Conservation (phyloP, 2,797 vertebrate species). For the Linurgus olivaceus region DNA sequence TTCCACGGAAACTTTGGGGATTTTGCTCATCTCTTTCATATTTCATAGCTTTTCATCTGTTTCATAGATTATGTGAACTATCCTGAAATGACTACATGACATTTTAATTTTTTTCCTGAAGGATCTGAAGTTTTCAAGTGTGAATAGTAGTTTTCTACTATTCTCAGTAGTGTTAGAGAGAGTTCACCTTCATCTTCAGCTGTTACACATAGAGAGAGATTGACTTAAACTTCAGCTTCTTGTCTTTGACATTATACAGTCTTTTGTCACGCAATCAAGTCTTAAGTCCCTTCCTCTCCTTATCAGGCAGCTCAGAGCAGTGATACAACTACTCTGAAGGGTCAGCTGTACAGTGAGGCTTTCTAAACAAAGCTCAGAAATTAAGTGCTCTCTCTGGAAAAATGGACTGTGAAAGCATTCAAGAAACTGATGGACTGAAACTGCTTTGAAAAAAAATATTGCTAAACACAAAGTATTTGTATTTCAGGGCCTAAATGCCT, state of each 20-base stretch:
- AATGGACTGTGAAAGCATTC: neutral
- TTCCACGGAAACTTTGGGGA: neutral
- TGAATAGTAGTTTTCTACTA: neutral
- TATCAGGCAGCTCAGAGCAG: constrained; percentile 25
- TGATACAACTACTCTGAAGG: neutral
- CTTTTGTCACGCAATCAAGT: constrained; percentile 37
- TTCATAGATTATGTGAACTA: neutral
- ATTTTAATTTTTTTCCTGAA: neutral
- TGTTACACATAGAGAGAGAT: neutral
- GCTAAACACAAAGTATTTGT: neutral
- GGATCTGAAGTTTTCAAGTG: neutral
- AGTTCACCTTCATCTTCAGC: neutral
- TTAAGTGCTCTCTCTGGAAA: constrained; percentile 6
- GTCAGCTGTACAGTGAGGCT: constrained; percentile 14
- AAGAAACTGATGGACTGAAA: neutral
- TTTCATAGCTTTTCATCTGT: neutral
- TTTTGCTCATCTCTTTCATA: neutral
- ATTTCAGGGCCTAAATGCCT: neutral
- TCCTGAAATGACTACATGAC: neutral
- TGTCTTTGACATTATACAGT: neutral
- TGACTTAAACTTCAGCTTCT: neutral
- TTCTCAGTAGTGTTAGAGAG: neutral
- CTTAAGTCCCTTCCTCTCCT: neutral
- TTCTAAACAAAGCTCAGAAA: constrained; percentile 49
- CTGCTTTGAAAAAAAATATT: neutral